Base-by-base conservation (phyloP, 2,888 invertebrate genomes). In the Molorchus minor region DNA sequence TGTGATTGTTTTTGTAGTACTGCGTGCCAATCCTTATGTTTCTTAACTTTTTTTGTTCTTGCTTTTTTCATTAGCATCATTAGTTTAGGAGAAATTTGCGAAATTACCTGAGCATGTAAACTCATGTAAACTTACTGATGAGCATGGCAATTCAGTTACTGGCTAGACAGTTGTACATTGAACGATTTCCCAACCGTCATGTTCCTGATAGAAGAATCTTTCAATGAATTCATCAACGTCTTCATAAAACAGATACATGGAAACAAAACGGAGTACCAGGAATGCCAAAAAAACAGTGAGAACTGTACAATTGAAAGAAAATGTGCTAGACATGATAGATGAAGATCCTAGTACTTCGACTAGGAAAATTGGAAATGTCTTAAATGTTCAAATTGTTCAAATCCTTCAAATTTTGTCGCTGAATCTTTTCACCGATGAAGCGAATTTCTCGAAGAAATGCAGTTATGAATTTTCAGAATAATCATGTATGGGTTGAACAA, bases 291-390 rank as follows among this genome's bases (percentile, higher is more conserved):
- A 29, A 44, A 60, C 59, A 56, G 60, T 53, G 53, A 56, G 56
- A 56, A 60, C 49, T 33, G 56, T 60, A 60, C 29, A 62, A 43
- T 12, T 56, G 29, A 56, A 58, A 62, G 49, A 64, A 7, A 33
- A 55, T 64, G 40, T 59, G 51, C 35, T 61, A 44, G 38, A 55
- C 53, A 63, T 46, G 49, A 52, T 59, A 55, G 36, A 58, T 33
- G 43, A 58, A 61, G 52, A 61, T 61, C 58, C 52, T 52, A 47
- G 49, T 55, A 58, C 45, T 58, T 56, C 62, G 61, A 55, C 58
- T 43, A 19, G 53, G 56, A 64, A 10, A 30, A 46, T n/a, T n/a
- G n/a, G n/a, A n/a, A n/a, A n/a, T n/a, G n/a, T n/a, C n/a, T n/a
- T n/a, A n/a, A n/a, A n/a, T n/a, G n/a, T n/a, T n/a, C n/a, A n/a